Conservation (phyloP, 2,888 invertebrate species). For the Drosophila robusta region DNA sequence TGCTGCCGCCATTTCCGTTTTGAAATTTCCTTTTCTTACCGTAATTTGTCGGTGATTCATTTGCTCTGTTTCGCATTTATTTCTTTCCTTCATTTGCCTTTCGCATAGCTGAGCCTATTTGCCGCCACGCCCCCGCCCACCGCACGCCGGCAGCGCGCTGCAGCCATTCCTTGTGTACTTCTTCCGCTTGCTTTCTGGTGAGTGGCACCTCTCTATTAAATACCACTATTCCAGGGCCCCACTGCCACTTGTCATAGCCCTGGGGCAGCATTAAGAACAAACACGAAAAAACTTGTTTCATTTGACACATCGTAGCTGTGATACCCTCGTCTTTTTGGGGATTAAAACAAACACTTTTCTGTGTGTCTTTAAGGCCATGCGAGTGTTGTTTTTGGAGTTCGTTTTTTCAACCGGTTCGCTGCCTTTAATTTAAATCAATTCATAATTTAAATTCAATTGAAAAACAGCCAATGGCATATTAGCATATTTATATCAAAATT, state of each 20-base stretch:
- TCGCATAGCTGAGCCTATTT: slow-evolving; percentile 18
- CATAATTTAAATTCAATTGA: too few species aligned
- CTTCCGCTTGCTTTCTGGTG: neutral
- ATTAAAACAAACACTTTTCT: too few species aligned
- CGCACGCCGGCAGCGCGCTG: neutral
- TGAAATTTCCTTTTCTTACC: slow-evolving; percentile 64
- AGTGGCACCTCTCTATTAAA: slow-evolving; percentile 44
- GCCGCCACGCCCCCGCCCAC: neutral
- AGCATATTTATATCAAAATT: too few species aligned
- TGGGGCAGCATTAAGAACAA: slow-evolving; percentile 41
- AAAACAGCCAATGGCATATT: too few species aligned
- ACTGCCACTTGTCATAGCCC: slow-evolving; percentile 42
- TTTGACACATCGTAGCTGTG: slow-evolving; percentile 11
- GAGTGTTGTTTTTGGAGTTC: too few species aligned
- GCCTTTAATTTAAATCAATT: too few species aligned
- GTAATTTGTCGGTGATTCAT: slow-evolving; percentile 79
- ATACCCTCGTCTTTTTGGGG: slow-evolving; percentile 13
- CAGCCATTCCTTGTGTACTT: slow-evolving; percentile 21
- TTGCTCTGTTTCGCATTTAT: slow-evolving; percentile 47
- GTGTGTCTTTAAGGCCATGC: too few species aligned
- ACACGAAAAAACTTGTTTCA: slow-evolving; percentile 12
- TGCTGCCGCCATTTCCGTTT: slow-evolving; percentile 69
- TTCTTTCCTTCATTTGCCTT: slow-evolving; percentile 34
- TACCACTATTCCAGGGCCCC: slow-evolving; percentile 41
- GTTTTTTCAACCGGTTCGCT: too few species aligned